A percentile compares a stretch with the other conserved stretches of the same genome.
Conservation (phyloP, 2,113 vertebrate genomes). For the Dendrocopos noguchii region DNA sequence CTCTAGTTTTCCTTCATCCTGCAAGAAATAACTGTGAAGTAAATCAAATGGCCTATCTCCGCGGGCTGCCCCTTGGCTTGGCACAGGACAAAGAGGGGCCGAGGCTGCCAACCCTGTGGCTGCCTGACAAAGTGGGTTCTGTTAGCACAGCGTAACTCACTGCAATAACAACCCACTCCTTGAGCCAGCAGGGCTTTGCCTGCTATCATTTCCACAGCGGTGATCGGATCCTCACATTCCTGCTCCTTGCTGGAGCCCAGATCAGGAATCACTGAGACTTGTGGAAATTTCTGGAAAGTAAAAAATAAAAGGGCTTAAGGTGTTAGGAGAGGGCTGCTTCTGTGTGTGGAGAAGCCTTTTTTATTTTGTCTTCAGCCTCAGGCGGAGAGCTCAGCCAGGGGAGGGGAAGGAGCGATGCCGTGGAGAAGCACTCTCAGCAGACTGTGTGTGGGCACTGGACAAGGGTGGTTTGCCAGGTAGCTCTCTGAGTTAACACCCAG, state of each 20-base stretch:
- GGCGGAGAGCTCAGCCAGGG: neutral
- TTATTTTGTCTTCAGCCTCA: neutral
- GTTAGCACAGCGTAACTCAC: neutral
- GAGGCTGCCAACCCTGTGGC: conserved; percentile 21
- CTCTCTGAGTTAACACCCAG: neutral
- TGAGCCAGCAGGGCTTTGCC: neutral
- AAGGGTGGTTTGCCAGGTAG: neutral
- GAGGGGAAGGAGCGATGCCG: neutral
- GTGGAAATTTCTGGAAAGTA: neutral
- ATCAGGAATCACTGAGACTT: neutral
- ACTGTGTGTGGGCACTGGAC: neutral
- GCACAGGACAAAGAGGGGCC: neutral
- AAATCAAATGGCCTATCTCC: conserved; percentile 56
- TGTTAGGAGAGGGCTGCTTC: neutral
- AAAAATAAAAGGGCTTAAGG: neutral
- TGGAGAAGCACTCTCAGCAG: neutral
- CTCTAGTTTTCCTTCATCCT: conserved; percentile 49
- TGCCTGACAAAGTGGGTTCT: conserved; percentile 50
- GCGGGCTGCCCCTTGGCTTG: conserved; percentile 47
- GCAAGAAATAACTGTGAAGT: conserved; percentile 59
- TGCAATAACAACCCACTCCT: neutral
- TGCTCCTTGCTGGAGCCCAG: neutral
- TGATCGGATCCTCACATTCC: neutral
- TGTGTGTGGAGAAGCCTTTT: neutral
- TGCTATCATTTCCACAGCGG: neutral